Evolutionary conservation across 1,140 invertebrate species (phyloP), one percentile per base, ranked within the genome.

Genomic region (Trichonephila inaurata): DNA sequence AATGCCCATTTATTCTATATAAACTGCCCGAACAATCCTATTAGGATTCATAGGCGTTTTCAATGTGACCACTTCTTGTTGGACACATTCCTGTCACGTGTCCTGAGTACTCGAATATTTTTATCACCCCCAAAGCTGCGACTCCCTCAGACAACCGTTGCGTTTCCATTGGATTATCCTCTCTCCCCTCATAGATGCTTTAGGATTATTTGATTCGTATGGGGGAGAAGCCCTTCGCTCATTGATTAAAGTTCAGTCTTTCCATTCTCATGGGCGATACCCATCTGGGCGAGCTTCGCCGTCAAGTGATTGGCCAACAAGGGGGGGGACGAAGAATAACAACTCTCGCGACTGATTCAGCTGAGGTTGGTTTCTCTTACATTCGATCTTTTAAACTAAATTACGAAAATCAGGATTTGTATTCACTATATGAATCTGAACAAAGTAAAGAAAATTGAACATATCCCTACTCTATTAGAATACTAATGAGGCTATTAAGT

Each of bases 261-360:
- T 7, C 81, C 51, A 8, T 12, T 83, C 82, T 83, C 51, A 58
- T 44, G 44, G 21, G 51, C 19, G 40, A 58, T 83, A 14, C 82
- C 82, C 82, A 83, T 83, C 51, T 83, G 82, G 82, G 82, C 24
- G 3, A 44, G 51, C 44, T 58, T 51, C n/a, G 24, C 44, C 51
- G 44, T 83, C 82, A 83, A 83, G 82, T 83, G 82, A 83, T 83
- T 83, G 51, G 44, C 82, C 51, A 83, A 83, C 44, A 77, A 77
- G 28, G 14, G 66, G 66, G 1, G 69, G 24, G 10, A n/a, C 19
- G 24, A 77, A 28, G 24, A 40, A 77, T 28, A 77, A 28, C 24
- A 77, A 24, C 24, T n/a, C 10, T 16, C 28, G 14, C 69, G 12
- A 40, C 16, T 40, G 12, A 28, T 40, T 77, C 28, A 40, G 14